Conservation (phyloP, 2,113 vertebrate genomes). For the Melanostigma gelatinosum region DNA sequence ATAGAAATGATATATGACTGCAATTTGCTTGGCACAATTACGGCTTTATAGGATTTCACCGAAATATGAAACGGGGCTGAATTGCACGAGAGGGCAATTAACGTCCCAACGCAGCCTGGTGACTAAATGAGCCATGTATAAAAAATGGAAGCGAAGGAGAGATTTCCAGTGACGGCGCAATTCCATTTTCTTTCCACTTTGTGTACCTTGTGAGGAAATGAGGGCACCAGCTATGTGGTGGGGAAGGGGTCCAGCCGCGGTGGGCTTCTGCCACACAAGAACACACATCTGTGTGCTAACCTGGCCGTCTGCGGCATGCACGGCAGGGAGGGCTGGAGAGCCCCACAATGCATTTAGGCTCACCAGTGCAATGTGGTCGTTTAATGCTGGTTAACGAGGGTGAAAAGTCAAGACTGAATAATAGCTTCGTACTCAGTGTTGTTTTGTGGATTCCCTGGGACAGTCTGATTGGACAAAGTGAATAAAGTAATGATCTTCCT, state of each 20-base stretch:
- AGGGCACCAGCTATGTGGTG: conserved; percentile 55
- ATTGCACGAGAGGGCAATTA: conserved; percentile 54
- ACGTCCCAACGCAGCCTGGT: conserved; percentile 54
- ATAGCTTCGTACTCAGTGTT: conserved; percentile 14
- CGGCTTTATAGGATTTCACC: conserved; percentile 37
- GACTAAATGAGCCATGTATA: conserved; percentile 68
- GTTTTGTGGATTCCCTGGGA: conserved; percentile 31
- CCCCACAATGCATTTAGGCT: conserved; percentile 31
- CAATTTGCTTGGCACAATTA: conserved; percentile 67
- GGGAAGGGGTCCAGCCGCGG: conserved; percentile 41
- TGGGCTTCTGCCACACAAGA: conserved; percentile 37
- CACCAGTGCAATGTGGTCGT: conserved; percentile 22
- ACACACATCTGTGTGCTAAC: conserved; percentile 34
- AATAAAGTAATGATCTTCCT: conserved; percentile 60
- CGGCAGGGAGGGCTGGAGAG: background rate
- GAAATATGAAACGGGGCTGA: conserved; percentile 66
- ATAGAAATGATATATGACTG: conserved; percentile 62
- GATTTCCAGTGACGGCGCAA: conserved; percentile 47
- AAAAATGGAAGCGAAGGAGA: conserved; percentile 50
- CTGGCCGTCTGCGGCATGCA: conserved; percentile 21
- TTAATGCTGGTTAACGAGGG: background rate
- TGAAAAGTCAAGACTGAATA: conserved; percentile 7
- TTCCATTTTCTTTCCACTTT: conserved; percentile 29
- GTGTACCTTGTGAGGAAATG: conserved; percentile 69
- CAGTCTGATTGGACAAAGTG: conserved; percentile 56